A percentile compares a stretch with the other conserved stretches of the same genome.
These are phyloP conservation scores for Carpatolechia fugitivella DNA, from an alignment of 2,888 invertebrate species.

Conservation along the genomic window DNA sequence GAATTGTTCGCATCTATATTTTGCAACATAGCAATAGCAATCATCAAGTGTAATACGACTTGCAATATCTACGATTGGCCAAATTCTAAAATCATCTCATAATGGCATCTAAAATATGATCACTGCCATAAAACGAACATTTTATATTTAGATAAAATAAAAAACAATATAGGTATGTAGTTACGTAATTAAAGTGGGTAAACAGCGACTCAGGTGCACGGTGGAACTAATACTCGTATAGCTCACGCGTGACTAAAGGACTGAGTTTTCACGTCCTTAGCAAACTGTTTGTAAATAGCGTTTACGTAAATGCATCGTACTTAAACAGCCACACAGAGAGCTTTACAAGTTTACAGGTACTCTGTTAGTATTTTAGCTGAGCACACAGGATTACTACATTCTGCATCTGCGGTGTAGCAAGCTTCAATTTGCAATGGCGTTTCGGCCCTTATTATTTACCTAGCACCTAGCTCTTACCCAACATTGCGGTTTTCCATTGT, in stretches of 20 bases:
- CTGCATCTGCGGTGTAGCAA: constrained; percentile 5
- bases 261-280: constrained; percentile 8
- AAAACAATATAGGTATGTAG: neutral
- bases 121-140: neutral
- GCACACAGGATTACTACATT: neutral
- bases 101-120: too few relatives aligned
- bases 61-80: neutral
- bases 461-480: constrained; percentile 5
- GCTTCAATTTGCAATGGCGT: constrained; percentile 1
- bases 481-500: constrained; percentile 15
- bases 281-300: constrained; percentile 3
- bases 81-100: too few relatives aligned
- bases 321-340: neutral
- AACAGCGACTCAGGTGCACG: neutral
- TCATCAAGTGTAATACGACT: neutral
- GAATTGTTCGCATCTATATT: constrained; percentile 15
- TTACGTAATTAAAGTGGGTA: constrained; percentile 2
- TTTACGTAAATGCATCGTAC: constrained; percentile 7
- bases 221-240: constrained; percentile 5
- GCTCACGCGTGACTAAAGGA: constrained; percentile 11
- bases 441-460: constrained; percentile 6
- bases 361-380: neutral
- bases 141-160: neutral
- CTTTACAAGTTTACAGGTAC: neutral
- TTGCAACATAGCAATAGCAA: constrained; percentile 18